Base-by-base conservation (phyloP, 1,140 invertebrate genomes). In the Scaptodrosophila lebanonensis region DNA sequence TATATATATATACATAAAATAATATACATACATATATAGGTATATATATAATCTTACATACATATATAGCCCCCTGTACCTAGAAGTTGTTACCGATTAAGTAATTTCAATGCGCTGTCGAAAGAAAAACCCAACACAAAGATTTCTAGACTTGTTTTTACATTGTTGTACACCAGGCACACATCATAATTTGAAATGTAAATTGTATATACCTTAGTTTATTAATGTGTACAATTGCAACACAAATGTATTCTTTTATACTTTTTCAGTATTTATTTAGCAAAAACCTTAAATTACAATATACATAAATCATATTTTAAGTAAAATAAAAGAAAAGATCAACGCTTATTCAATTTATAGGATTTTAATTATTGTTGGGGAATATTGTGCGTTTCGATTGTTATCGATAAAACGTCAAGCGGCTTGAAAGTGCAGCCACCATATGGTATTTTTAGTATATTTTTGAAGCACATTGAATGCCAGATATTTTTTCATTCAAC, bases 261-360 rank as follows among this genome's bases (percentile, higher is more conserved):
- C 51, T 64, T 77, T 77, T 77, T 79, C 73, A 72, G 68, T 77
- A 79, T 77, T 77, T 77, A 77, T 79, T 77, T 77, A 79, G 64
- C 53, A 68, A 66, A 62, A 79, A 60, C 48, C 40, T 60, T 59
- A 71, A 63, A 64, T 52, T 47, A 47, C 39, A 40, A 15, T 40
- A 40, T 49, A 60, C 47, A 65, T 77, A 79, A 67, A 54, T 77
- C 63, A 79, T 79, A 72, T 64, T 77, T 38, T 75, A 75, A 75
- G 70, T 76, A 30, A 71, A 77, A 77, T 79, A 77, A 79, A 77
- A 65, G 54, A 77, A 76, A 48, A 75, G 72, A 73, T 68, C 76
- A 77, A 77, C 67, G 72, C 72, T 77, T 77, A 68, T 77, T 77
- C 71, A 58, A 76, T 64, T 60, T 77, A 76, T 42, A 64, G 9